Evolutionary conservation across 2,888 invertebrate species (phyloP).

Genomic region (Lasioglossum zephyrum): DNA sequence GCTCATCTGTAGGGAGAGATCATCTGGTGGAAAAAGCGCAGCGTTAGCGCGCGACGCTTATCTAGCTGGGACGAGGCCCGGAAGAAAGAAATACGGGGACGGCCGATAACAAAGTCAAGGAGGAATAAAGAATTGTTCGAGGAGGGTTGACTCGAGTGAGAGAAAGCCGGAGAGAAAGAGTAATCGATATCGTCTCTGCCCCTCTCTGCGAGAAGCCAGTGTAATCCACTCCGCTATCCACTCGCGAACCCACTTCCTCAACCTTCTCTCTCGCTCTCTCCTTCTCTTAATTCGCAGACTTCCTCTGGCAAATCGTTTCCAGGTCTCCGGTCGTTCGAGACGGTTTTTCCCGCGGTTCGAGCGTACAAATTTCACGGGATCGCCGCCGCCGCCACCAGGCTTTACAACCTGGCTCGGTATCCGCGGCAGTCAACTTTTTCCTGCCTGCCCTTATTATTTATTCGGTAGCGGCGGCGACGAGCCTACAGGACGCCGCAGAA

Average conservation of each 20-base stretch:
- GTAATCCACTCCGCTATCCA: conserved; percentile 22
- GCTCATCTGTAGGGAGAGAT: background rate
- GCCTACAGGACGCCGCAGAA: background rate
- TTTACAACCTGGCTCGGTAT: conserved; percentile 15
- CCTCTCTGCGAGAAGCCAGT: conserved; percentile 1
- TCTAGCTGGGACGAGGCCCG: conserved; percentile 49
- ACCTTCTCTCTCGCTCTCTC: background rate
- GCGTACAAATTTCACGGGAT: conserved; percentile 1
- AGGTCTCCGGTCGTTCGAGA: conserved; percentile 1
- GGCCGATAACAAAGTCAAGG: conserved; percentile 68
- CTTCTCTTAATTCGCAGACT: conserved; percentile 3
- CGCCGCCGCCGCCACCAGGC: background rate
- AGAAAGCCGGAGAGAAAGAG: conserved; percentile 33
- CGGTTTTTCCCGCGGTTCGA: background rate
- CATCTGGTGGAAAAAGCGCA: conserved; percentile 22
- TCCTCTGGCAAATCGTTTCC: conserved; percentile 10
- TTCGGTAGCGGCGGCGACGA: conserved; percentile 20
- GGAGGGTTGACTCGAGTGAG: conserved; percentile 56
- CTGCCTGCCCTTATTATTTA: conserved; percentile 42
- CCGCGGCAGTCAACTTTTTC: conserved; percentile 31
- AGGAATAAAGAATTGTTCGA: conserved; percentile 65
- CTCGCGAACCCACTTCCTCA: conserved; percentile 4
- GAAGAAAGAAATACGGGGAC: conserved; percentile 58
- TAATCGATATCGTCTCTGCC: conserved; percentile 63
- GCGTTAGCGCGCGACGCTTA: conserved; percentile 58